Percentiles rank a stretch among this genome's conserved stretches.
Conservation (phyloP, 2,888 invertebrate genomes). For the Pterobdella sp. region DNA sequence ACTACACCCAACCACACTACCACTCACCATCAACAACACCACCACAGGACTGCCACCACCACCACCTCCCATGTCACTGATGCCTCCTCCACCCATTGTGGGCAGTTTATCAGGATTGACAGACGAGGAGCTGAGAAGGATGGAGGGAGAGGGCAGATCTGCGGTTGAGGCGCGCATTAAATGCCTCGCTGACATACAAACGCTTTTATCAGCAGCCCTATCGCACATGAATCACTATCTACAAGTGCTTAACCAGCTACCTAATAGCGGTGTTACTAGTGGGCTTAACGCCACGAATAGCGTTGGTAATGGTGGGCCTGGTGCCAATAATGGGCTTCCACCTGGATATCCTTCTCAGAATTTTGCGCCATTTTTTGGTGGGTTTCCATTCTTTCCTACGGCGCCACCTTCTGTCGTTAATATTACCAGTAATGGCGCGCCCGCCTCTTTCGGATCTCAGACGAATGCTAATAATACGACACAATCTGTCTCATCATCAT, state of each 20-base stretch:
- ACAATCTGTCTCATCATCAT: neutral
- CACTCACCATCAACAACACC: too few relatives aligned
- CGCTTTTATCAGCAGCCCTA: slow-evolving; percentile 84
- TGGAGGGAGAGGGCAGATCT: slow-evolving; percentile 81
- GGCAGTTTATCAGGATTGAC: slow-evolving; percentile 62
- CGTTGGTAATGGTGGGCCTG: neutral
- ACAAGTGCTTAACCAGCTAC: slow-evolving; percentile 1
- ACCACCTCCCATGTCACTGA: neutral
- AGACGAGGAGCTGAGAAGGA: slow-evolving; percentile 71
- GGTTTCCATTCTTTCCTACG: too few relatives aligned
- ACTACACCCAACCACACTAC: too few relatives aligned
- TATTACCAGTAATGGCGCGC: neutral
- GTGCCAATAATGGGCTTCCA: neutral
- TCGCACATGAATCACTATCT: slow-evolving; percentile 80
- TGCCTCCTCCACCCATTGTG: slow-evolving; percentile 44
- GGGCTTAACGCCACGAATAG: neutral
- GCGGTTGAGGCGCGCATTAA: slow-evolving; percentile 84
- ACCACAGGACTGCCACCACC: neutral
- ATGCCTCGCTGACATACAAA: slow-evolving; percentile 72
- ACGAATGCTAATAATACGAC: neutral
- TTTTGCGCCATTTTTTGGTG: too few relatives aligned
- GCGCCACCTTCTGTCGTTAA: neutral
- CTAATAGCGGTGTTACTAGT: neutral
- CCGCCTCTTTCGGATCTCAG: neutral
- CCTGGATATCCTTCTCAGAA: too few relatives aligned